Percentiles rank a stretch among this genome's conserved stretches.
Conservation (phyloP, 2,888 invertebrate species). For the Anoplius nigerrimus region DNA sequence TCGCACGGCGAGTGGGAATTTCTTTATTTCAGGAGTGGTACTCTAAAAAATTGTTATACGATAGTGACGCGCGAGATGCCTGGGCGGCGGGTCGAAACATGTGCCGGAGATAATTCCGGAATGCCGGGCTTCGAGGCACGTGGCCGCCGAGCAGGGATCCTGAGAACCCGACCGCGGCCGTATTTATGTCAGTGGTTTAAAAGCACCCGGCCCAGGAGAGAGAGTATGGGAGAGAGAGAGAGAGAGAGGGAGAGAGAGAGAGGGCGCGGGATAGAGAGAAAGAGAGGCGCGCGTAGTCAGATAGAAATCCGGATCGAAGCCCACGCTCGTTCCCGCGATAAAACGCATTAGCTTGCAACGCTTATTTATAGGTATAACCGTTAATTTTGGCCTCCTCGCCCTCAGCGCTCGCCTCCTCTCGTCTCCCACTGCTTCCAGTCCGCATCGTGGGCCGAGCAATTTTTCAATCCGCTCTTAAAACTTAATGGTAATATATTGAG, state of each 20-base stretch:
- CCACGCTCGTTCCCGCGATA: slow-evolving; percentile 57
- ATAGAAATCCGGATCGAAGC: slow-evolving; percentile 11
- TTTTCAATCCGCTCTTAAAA: slow-evolving; percentile 59
- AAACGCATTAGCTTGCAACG: slow-evolving; percentile 63
- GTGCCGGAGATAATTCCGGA: slow-evolving; percentile 62
- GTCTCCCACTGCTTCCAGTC: slow-evolving; percentile 21
- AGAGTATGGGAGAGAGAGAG: too few species aligned
- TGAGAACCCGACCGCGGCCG: too few species aligned
- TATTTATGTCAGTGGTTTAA: slow-evolving; percentile 60
- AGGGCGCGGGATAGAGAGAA: too few species aligned
- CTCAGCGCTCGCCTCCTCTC: neutral
- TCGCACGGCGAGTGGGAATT: too few species aligned
- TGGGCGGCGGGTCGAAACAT: slow-evolving; percentile 56
- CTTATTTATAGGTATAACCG: slow-evolving; percentile 66
- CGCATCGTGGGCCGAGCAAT: slow-evolving; percentile 41
- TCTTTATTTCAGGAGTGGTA: too few species aligned
- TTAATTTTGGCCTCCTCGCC: slow-evolving; percentile 46
- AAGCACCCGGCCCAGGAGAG: too few species aligned
- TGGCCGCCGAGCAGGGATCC: slow-evolving; percentile 18
- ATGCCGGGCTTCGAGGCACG: slow-evolving; percentile 37
- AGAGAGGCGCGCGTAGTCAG: slow-evolving; percentile 15
- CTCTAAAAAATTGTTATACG: too few species aligned
- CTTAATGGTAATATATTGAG: slow-evolving; percentile 51
- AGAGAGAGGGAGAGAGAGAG: too few species aligned
- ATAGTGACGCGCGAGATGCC: too few species aligned